phyloP scores from a whole-genome alignment of 2,113 vertebrate species.

The Mohoua ochrocephala region DNA sequence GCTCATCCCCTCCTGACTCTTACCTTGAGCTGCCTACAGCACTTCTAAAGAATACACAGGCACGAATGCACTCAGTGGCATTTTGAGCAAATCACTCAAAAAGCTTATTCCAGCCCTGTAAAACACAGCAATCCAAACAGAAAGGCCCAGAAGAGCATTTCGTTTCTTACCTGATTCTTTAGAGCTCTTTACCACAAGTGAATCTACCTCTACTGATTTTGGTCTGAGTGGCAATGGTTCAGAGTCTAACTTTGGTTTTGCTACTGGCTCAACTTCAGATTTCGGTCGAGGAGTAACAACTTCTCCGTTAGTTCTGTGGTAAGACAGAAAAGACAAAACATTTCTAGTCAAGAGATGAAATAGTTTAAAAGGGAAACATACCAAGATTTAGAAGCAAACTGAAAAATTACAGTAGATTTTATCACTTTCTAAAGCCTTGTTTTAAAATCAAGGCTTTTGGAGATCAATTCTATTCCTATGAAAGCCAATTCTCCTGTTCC shows the following conservation, averaged over 20 bases:
- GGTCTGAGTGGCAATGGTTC: slow-evolving; percentile 76
- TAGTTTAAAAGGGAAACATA: not conserved
- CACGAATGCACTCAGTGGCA: not conserved
- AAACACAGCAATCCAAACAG: not conserved
- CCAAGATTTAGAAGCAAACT: not conserved
- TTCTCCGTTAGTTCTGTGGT: slow-evolving; percentile 88
- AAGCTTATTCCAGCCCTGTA: not conserved
- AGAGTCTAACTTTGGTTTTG: slow-evolving; percentile 78
- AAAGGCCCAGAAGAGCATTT: not conserved
- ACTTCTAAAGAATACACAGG: fast-evolving
- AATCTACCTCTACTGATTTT: slow-evolving; percentile 81
- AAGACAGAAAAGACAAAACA: not conserved
- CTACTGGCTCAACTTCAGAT: slow-evolving; percentile 79
- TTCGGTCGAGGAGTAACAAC: slow-evolving; percentile 80
- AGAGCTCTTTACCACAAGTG: slow-evolving; percentile 61
- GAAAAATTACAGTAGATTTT: not conserved
- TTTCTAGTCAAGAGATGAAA: not conserved
- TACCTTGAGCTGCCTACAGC: not conserved
- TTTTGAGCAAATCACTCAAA: not conserved
- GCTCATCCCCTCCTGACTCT: not conserved
- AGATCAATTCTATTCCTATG: not conserved
- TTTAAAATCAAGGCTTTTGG: not conserved
- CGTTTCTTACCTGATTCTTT: slow-evolving; percentile 72
- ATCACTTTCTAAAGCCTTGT: not conserved
- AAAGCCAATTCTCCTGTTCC: not conserved